Base-by-base conservation (phyloP, 2,888 invertebrate genomes). In the Drosophila paucipuncta region DNA sequence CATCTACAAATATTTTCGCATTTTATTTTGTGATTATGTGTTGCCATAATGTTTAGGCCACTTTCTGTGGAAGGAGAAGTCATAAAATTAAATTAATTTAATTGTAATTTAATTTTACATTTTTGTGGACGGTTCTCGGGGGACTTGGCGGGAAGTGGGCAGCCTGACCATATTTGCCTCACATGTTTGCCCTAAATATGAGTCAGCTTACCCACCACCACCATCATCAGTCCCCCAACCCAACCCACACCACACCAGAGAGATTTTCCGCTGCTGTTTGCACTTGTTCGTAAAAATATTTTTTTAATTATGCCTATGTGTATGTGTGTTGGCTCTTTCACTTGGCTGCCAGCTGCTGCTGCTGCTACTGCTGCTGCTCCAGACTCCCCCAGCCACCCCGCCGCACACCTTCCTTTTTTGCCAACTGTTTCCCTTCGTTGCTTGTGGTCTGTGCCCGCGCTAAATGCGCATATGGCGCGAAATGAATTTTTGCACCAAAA, bases 391-490 rank as follows among this genome's bases (percentile, higher is more conserved):
- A 1, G 7, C 2, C 6, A 2, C 43, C 31, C 10, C 16, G 30
- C 41, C 39, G 16, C 31, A 7, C 52, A 35, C 53, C 55, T 57
- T 71, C 53, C 52, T 53, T 52, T 41, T 41, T 22, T n/a, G 28
- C 30, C 50, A 35, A 30, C 59, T 64, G 52, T 37, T 64, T 47
- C 28, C 35, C 37, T 31, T 33, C 52, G 41, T 41, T 71, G 41
- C 31, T 71, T 89, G 87, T 68, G 87, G 87, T 79, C 68, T 67
- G 71, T 66, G 74, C 70, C 75, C 78, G 85, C 80, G 88, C 90
- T 82, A 85, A 85, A 80, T 89, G 85, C 85, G 88, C 85, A 85
- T 82, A 74, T 87, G 90, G 83, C 90, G 90, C 88, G 61, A 90
- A 90, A 87, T 88, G 78, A 88, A 85, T 88, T 87, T 47, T 88